A percentile compares a stretch with the other conserved stretches of the same genome.
Conservation (phyloP, 2,888 invertebrate species). For the Dichetophora obliterata region DNA sequence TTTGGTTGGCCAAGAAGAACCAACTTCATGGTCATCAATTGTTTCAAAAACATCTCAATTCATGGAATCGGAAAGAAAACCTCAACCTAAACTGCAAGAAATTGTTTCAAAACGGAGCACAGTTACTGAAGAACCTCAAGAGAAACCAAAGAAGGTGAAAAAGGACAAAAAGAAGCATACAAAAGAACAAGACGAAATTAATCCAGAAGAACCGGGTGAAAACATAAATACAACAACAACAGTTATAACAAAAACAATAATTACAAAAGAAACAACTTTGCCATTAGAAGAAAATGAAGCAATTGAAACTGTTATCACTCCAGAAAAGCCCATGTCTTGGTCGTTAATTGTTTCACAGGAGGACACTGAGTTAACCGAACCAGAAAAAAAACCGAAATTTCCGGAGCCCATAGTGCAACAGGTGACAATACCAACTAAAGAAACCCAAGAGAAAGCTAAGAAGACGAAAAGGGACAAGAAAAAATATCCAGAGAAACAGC, state of each 20-base stretch:
- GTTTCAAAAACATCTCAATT: too few relatives aligned
- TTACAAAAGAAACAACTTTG: too few relatives aligned
- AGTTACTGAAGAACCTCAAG: too few relatives aligned
- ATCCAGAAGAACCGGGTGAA: neutral
- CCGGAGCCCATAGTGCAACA: neutral
- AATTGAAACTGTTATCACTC: too few relatives aligned
- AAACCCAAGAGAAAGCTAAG: neutral
- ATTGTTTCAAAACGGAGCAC: too few relatives aligned
- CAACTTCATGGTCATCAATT: neutral
- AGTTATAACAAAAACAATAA: too few relatives aligned
- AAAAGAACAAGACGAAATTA: neutral
- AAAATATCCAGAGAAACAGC: neutral
- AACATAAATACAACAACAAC: too few relatives aligned
- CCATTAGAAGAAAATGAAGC: too few relatives aligned
- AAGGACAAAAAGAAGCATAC: neutral
- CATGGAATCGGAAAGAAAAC: too few relatives aligned
- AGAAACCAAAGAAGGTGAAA: neutral
- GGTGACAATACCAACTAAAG: neutral
- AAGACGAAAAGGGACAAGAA: neutral
- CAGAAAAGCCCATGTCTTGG: neutral
- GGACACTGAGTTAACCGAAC: neutral
- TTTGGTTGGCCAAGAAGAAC: neutral
- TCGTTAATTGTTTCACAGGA: neutral
- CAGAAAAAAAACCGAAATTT: neutral
- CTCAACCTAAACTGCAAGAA: too few relatives aligned